Conservation (phyloP, 2,888 invertebrate species). For the Elmis aenea region DNA sequence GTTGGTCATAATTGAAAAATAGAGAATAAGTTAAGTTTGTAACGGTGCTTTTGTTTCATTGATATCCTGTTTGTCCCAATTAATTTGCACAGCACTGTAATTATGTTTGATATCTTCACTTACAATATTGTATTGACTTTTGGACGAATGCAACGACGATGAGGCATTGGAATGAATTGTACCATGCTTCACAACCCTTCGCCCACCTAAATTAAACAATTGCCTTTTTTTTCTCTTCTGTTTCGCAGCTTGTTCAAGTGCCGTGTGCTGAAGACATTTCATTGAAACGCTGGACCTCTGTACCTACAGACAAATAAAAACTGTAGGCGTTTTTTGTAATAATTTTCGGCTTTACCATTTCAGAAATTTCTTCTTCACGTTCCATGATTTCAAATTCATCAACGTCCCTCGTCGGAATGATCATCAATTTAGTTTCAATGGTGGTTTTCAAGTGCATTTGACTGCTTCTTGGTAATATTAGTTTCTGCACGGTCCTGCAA, state of each 20-base stretch:
- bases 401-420: constrained; percentile 48
- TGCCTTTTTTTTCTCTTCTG: constrained; percentile 4
- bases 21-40: no score
- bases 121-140: no score
- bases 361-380: constrained; percentile 45
- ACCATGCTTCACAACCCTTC: no score
- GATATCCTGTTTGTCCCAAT: no score
- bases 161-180: no score
- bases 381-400: constrained; percentile 52
- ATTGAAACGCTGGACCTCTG: constrained; percentile 4
- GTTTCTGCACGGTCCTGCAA: constrained; percentile 18
- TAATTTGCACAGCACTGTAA: no score
- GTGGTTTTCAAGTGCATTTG: constrained; percentile 37
- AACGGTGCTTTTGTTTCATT: no score
- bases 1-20: no score
- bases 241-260: constrained; percentile 1
- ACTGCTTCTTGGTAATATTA: constrained; percentile 38
- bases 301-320: constrained; percentile 32
- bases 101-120: no score
- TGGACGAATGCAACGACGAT: no score
- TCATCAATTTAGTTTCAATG: constrained; percentile 47
- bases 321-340: neutral
- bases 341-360: constrained; percentile 44
- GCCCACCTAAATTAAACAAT: constrained; percentile 1
- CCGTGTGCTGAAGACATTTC: constrained; percentile 8